Base-by-base conservation (phyloP, 1,140 invertebrate genomes). In the Eupeodes corollae region DNA sequence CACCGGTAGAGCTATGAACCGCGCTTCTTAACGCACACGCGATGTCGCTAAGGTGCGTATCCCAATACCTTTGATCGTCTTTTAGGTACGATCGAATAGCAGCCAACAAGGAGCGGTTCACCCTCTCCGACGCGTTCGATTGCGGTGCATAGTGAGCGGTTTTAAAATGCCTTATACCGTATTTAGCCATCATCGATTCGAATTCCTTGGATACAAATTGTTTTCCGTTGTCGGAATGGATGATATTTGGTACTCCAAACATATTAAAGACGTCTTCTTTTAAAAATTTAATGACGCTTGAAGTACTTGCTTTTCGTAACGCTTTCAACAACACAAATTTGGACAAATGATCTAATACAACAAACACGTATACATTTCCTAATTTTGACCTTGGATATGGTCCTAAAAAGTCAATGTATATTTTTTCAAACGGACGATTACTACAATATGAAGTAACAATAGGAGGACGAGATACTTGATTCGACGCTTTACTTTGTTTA, bases 341-440 rank as follows among this genome's bases (percentile, higher is more conserved):
- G 0, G 44, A 19, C 10, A 51, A 32, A 39, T 51, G 49, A 31
- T 47, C 49, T 8, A 50, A 11, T 9, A 50, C 49, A 32, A 50
- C 38, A 14, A 50, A 38, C 2, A 50, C 42, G 42, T 42, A 46
- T 12, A 16, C 39, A 19, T 50, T 47, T 11, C 49, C 49, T 13
- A 12, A 34, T 38, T 46, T 41, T 6, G 49, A 42, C 15, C 49
- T 15, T 2, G 49, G 49, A 43, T 50, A 50, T 41, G 39, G 39
- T 11, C 44, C 44, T 5, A 50, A 18, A 35, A 50, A 50, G 14
- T 50, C 49, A 12, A 50, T 45, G 14, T 46, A 50, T 11, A 50
- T 6, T 42, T 50, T 50, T 37, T 37, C 13, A 32, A 45, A 15
- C 2, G 44, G 44, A 16, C 44, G 33, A 5, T 33, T 21, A 19